Evolutionary conservation across 2,888 invertebrate genomes (phyloP).

Genomic region (Proisotoma minuta): DNA sequence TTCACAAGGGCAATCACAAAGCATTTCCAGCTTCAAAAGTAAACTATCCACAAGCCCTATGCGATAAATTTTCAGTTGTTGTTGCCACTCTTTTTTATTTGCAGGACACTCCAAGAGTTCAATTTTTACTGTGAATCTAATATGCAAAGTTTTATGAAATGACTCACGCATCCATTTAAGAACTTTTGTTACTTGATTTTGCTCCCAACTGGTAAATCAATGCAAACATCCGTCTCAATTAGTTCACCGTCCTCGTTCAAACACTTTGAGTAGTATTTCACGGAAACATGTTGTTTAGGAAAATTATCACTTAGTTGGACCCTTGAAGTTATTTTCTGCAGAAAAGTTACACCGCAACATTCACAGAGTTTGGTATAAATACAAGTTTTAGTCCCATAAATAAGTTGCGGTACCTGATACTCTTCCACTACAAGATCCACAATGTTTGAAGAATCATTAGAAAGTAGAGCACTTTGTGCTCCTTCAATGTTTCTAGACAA

Average conservation of each 20-base stretch:
- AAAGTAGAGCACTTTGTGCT: constrained; percentile 80
- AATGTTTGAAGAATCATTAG: constrained; percentile 90
- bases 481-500: constrained; percentile 85
- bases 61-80: constrained; percentile 52
- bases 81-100: constrained; percentile 26
- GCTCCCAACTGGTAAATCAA: constrained; percentile 11
- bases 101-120: constrained; percentile 29
- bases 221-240: constrained; percentile 17
- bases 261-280: constrained; percentile 27
- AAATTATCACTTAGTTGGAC: constrained; percentile 29
- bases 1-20: constrained; percentile 57
- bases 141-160: neutral
- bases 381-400: neutral
- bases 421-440: constrained; percentile 89
- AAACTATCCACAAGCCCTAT: constrained; percentile 55
- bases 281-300: constrained; percentile 21
- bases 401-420: constrained; percentile 62
- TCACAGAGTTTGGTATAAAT: neutral
- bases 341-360: neutral
- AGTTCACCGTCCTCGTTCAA: neutral
- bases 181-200: constrained; percentile 10
- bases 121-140: constrained; percentile 27
- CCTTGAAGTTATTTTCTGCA: constrained; percentile 22
- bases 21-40: constrained; percentile 53
- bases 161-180: neutral